Conservation (phyloP, 2,797 vertebrate genomes). For the Platalea minor region DNA sequence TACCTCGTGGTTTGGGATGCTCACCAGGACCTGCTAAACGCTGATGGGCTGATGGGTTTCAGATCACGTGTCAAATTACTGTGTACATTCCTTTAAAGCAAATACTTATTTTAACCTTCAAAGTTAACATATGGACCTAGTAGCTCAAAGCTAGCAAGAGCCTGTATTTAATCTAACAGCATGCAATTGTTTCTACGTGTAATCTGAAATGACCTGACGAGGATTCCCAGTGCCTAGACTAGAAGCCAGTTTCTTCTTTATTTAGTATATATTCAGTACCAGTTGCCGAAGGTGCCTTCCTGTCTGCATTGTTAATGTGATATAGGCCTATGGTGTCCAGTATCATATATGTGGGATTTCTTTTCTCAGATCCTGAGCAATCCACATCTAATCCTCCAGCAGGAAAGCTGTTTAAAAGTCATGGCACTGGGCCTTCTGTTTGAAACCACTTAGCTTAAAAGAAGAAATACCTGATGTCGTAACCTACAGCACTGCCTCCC, state of each 20-base stretch:
- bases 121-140: constrained; percentile 44
- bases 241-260: constrained; percentile 40
- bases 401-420: constrained; percentile 49
- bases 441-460: constrained; percentile 37
- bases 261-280: constrained; percentile 37
- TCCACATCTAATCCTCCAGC: constrained; percentile 47
- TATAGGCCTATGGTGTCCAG: constrained; percentile 51
- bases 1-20: neutral
- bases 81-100: neutral
- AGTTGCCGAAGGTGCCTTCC: constrained; percentile 57
- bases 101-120: constrained; percentile 12
- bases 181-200: constrained; percentile 58
- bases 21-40: neutral
- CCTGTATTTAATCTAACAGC: constrained; percentile 49
- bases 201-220: constrained; percentile 57
- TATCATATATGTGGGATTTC: constrained; percentile 60
- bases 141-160: constrained; percentile 34
- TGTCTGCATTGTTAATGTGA: constrained; percentile 64
- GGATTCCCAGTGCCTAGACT: constrained; percentile 14
- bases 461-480: constrained; percentile 10
- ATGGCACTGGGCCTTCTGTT: neutral
- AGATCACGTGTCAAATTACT: neutral
- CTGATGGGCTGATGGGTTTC: neutral
- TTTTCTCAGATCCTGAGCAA: constrained; percentile 64
- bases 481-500: neutral